Percentiles rank a stretch among this genome's conserved stretches.
Evolutionary conservation across 2,113 vertebrate species (phyloP).

Genomic region (Myrmecobius fasciatus): DNA sequence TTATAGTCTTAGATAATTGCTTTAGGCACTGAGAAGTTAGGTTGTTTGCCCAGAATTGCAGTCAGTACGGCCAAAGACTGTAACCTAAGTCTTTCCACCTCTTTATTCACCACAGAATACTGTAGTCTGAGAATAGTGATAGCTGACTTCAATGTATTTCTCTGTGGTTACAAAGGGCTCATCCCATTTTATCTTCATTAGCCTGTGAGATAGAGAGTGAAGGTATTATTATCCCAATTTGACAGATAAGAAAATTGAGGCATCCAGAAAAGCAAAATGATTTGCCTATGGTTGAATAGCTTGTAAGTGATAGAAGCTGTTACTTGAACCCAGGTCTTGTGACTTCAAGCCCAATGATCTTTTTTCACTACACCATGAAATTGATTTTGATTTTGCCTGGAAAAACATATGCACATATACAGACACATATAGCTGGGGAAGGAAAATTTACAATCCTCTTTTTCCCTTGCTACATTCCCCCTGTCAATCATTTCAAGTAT

Average conservation of each 20-base stretch:
- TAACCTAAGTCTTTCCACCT: background rate
- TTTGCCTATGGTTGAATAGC: background rate
- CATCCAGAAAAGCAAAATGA: background rate
- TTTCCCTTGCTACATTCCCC: background rate
- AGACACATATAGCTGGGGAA: background rate
- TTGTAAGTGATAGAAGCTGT: background rate
- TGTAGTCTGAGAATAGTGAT: background rate
- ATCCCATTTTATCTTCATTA: background rate
- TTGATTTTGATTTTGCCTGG: background rate
- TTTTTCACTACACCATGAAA: background rate
- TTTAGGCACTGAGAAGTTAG: background rate
- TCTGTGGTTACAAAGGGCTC: background rate
- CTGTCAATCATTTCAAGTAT: background rate
- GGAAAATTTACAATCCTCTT: background rate
- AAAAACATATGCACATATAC: background rate
- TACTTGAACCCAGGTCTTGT: background rate
- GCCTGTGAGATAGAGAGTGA: background rate
- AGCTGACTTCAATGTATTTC: background rate
- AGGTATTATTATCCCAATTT: background rate
- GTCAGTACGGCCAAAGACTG: background rate
- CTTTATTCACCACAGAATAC: background rate
- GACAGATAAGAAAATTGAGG: background rate
- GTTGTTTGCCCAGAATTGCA: background rate
- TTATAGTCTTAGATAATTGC: background rate
- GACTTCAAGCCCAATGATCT: background rate